phyloP scores from a whole-genome alignment of 2,797 vertebrate species.

The Platalea minor region DNA sequence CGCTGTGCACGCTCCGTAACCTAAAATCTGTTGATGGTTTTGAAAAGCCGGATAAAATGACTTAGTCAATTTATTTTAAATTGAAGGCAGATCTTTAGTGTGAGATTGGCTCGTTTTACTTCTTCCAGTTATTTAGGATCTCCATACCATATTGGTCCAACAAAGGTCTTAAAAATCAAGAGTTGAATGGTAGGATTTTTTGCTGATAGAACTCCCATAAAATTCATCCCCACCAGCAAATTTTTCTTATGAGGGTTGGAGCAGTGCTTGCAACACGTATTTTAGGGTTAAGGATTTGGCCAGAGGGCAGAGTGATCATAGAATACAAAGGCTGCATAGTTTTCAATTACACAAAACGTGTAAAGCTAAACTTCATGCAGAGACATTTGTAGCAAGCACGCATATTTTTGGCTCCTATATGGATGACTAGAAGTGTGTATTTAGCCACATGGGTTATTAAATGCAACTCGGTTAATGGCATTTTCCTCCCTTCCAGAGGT shows the following conservation, averaged over 20 bases:
- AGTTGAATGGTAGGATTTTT: not conserved
- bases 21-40: not conserved
- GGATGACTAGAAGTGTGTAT: not conserved
- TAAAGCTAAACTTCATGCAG: not conserved
- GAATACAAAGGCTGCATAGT: slow-evolving; percentile 16
- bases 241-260: not conserved
- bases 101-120: not conserved
- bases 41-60: not conserved
- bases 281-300: slow-evolving; percentile 20
- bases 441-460: not conserved
- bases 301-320: not conserved
- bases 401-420: not conserved
- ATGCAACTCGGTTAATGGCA: not conserved
- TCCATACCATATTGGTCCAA: not conserved
- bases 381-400: not conserved
- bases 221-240: not conserved
- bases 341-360: not conserved
- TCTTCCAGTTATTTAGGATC: not conserved
- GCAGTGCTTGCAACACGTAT: not conserved
- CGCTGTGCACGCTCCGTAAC: accelerated
- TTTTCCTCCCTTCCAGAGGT: not conserved
- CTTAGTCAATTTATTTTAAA: not conserved
- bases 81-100: not conserved
- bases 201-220: not conserved
- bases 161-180: not conserved